phyloP scores from a whole-genome alignment of 2,888 invertebrate species.

The Stenoptilia bipunctidactyla region DNA sequence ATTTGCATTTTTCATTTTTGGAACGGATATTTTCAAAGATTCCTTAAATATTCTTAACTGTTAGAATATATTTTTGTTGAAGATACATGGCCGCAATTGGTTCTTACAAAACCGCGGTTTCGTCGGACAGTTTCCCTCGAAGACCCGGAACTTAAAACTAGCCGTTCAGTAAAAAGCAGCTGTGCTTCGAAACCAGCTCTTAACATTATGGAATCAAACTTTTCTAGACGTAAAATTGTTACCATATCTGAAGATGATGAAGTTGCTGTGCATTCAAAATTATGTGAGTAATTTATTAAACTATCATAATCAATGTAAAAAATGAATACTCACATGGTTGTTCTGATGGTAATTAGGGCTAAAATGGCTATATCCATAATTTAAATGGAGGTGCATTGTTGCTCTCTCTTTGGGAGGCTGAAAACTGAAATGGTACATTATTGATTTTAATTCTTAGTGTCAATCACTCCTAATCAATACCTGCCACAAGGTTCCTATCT shows the following conservation, averaged over 20 bases:
- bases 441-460: too few species aligned
- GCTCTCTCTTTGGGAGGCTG: too few species aligned
- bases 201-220: constrained; percentile 22
- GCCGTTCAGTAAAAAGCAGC: constrained; percentile 29
- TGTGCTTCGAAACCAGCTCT: constrained; percentile 10
- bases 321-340: too few species aligned
- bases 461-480: too few species aligned
- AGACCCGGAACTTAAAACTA: constrained; percentile 26
- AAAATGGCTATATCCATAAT: too few species aligned
- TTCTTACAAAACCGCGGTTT: constrained; percentile 33
- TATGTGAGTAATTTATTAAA: neutral
- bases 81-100: constrained; percentile 36
- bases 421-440: too few species aligned
- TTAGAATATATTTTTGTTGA: constrained; percentile 10
- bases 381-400: too few species aligned
- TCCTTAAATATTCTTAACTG: neutral
- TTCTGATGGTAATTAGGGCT: too few species aligned
- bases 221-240: constrained; percentile 42
- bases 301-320: too few species aligned
- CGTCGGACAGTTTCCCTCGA: constrained; percentile 41
- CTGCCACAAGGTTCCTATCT: too few species aligned
- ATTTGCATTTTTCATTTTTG: neutral
- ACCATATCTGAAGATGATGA: constrained; percentile 49
- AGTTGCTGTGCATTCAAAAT: constrained; percentile 14
- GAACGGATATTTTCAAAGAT: neutral